phyloP scores from a whole-genome alignment of 2,888 invertebrate species.

The Drosophila niveifrons region DNA sequence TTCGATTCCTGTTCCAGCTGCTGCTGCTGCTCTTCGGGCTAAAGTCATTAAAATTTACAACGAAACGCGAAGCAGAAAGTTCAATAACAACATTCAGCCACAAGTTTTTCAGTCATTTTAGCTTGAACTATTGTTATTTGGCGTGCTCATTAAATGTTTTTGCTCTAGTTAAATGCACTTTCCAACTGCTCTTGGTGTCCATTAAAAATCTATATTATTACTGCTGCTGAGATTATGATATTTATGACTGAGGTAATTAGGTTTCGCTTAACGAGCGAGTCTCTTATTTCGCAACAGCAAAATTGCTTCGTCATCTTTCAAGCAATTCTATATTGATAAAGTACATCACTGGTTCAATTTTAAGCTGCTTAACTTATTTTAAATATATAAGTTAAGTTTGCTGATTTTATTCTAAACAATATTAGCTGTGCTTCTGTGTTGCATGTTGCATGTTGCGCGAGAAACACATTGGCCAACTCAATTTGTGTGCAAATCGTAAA shows the following conservation, averaged over 20 bases:
- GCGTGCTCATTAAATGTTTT: constrained; percentile 34
- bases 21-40: constrained; percentile 11
- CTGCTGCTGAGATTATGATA: background rate
- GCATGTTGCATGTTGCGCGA: background rate
- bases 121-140: constrained; percentile 18
- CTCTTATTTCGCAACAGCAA: background rate
- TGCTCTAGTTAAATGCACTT: constrained; percentile 2
- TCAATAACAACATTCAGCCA: constrained; percentile 40
- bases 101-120: constrained; percentile 20
- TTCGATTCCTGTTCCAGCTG: constrained; percentile 16
- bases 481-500: constrained; percentile 44
- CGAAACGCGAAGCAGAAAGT: constrained; percentile 39
- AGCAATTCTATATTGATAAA: background rate
- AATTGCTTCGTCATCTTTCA: background rate
- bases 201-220: constrained; percentile 7
- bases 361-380: background rate
- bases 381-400: background rate
- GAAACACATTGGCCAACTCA: constrained; percentile 12
- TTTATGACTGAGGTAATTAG: constrained; percentile 9
- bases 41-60: constrained; percentile 66
- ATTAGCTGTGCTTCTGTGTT: background rate
- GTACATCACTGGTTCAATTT: background rate
- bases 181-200: background rate
- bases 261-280: constrained; percentile 1
- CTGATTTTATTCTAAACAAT: background rate